phyloP scores from a whole-genome alignment of 92 coral and sea anemone genomes.

The Porites evermanni region DNA sequence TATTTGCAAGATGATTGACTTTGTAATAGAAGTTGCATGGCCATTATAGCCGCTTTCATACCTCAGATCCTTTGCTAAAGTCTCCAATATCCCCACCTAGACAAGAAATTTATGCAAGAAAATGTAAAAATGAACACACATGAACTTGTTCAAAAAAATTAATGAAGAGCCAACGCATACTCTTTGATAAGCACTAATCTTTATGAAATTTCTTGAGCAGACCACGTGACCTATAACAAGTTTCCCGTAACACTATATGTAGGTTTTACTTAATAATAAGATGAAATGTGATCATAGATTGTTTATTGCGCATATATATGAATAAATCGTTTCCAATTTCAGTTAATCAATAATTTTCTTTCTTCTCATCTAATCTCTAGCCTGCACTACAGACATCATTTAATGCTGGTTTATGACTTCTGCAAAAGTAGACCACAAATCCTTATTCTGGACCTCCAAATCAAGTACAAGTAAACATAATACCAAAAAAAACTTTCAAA shows the following conservation, averaged over 20 bases:
- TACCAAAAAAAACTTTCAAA: no score
- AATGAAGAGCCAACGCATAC: background rate
- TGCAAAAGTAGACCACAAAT: no score
- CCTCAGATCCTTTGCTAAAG: conserved; percentile 76
- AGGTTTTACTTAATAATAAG: background rate
- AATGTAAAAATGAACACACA: background rate
- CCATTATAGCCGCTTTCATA: background rate
- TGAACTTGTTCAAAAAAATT: background rate
- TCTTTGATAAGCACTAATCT: background rate
- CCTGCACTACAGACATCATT: no score
- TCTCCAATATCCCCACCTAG: conserved; percentile 86
- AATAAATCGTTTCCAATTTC: no score
- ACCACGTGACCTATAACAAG: background rate
- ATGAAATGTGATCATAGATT: background rate
- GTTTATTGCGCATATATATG: no score
- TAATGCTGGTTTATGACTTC: no score
- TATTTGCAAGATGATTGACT: background rate
- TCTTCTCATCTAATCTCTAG: no score
- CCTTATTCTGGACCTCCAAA: no score
- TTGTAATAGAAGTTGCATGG: no score
- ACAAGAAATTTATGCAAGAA: background rate
- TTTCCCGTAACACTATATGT: no score
- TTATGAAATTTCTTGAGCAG: background rate
- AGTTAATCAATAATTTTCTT: no score
- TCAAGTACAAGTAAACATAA: no score